Percentiles rank a stretch among this genome's conserved stretches.
These are phyloP conservation scores for Heterodera carotae DNA, from an alignment of 1,140 invertebrate species.

Conservation along the genomic window DNA sequence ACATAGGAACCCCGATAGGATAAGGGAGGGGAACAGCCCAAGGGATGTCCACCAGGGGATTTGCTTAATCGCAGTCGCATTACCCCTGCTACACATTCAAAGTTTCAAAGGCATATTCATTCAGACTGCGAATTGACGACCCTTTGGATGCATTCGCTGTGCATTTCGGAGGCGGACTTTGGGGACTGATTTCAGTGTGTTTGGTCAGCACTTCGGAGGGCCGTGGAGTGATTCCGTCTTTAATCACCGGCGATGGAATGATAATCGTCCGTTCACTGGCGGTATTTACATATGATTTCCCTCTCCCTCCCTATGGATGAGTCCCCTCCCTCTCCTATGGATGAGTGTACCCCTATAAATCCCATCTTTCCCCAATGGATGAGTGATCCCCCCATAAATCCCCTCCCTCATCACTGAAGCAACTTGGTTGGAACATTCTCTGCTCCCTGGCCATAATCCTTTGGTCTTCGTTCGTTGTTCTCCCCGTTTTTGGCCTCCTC, in stretches of 20 bases:
- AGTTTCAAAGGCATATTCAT: too few relatives aligned
- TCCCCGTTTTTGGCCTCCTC: constrained; percentile 68
- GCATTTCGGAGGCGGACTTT: constrained; percentile 71
- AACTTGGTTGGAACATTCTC: constrained; percentile 68
- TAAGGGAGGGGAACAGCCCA: too few relatives aligned
- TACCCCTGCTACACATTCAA: too few relatives aligned
- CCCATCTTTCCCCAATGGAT: too few relatives aligned
- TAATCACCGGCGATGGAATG: constrained; percentile 4
- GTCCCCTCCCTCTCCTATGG: too few relatives aligned
- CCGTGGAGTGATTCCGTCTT: constrained; percentile 49
- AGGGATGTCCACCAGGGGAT: too few relatives aligned
- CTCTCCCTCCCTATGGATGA: too few relatives aligned
- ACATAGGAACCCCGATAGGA: too few relatives aligned
- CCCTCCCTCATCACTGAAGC: constrained; percentile 48
- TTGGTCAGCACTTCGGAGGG: constrained; percentile 35
- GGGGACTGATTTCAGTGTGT: constrained; percentile 67
- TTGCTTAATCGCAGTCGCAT: too few relatives aligned
- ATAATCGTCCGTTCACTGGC: constrained; percentile 51
- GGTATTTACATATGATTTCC: constrained; percentile 40
- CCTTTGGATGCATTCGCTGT: constrained; percentile 71
- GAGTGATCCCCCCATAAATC: background rate
- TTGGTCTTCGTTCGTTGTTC: constrained; percentile 67
- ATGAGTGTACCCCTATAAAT: background rate
- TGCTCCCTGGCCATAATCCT: constrained; percentile 67
- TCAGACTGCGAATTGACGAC: constrained; percentile 67